Conservation (phyloP, 2,797 vertebrate species). For the Neopelma chrysocephalum region DNA sequence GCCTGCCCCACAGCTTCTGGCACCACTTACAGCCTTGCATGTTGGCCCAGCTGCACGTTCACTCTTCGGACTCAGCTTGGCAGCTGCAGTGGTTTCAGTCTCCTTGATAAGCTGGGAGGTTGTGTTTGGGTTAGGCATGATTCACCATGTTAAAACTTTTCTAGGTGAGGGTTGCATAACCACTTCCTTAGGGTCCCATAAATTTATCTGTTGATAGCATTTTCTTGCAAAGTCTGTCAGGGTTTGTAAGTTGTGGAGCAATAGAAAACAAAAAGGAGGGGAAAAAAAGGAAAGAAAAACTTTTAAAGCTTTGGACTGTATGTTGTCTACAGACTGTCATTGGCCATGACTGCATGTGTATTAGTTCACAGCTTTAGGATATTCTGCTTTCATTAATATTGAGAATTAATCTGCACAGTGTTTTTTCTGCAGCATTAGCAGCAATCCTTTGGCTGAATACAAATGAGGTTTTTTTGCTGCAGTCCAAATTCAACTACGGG, state of each 20-base stretch:
- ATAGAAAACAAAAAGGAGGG: background rate
- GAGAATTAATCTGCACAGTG: background rate
- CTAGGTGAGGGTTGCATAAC: background rate
- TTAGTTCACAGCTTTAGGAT: background rate
- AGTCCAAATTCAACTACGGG: background rate
- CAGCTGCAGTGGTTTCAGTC: background rate
- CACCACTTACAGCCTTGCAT: rapidly evolving
- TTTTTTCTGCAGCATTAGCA: slow-evolving; percentile 18
- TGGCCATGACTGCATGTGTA: background rate
- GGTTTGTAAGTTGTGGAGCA: background rate
- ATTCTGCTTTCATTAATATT: slow-evolving; percentile 31
- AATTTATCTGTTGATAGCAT: rapidly evolving
- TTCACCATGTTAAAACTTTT: background rate
- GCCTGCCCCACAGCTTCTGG: rapidly evolving
- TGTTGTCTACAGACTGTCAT: background rate
- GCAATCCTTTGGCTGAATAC: background rate
- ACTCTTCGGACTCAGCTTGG: background rate
- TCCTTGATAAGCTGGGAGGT: background rate
- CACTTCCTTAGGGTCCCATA: background rate
- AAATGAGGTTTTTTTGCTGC: background rate
- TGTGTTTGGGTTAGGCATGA: background rate
- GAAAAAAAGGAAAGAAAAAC: background rate
- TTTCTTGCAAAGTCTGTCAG: background rate
- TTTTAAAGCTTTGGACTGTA: background rate
- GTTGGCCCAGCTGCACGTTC: rapidly evolving